Base-by-base conservation (phyloP, 2,113 vertebrate genomes). In the Callospermophilus lateralis region DNA sequence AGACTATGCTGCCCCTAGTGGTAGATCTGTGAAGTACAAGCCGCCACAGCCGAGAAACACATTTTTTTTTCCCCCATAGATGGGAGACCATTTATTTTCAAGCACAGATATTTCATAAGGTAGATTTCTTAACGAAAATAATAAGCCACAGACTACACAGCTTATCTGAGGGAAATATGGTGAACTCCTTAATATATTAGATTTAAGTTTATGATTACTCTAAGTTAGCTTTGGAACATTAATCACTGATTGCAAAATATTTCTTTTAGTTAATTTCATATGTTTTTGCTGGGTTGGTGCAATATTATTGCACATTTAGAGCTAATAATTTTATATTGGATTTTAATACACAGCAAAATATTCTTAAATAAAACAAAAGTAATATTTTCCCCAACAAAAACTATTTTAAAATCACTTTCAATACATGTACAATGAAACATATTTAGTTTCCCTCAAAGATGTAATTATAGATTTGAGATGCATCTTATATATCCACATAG, bases 141-240 rank as follows among this genome's bases (percentile, higher is more conserved):
- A 87, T 28, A 93, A 95, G 80, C n/a, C 37, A 37, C 24, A 79
- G 70, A 67, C 78, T 70, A n/a, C n/a, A 77, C 6, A 94, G 28
- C 28, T 61, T 73, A 76, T 91, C 48, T 78, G 78, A 88, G 24
- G 85, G 37, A 91, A 90, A 61, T 81, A 73, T 95, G 80, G 67
- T 96, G 95, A 95, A 91, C 89, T 83, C 67, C 34, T 87, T 72
- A 95, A 84, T 84, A 94, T 84, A 94, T 90, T 95, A 96, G 84
- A 94, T 96, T 97, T 92, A 74, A 93, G 45, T 89, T 96, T 94
- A 89, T 94, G 61, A 96, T 89, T 95, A 95, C 30, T 81, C n/a
- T 89, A 83, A 94, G 51, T 96, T 92, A 45, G 67, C 79, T 76
- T 63, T 78, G 68, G 22, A 89, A 83, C 77, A 89, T 97, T 88